A percentile compares a stretch with the other conserved stretches of the same genome.
phyloP scores from a whole-genome alignment of 2,888 invertebrate species.

The Pristionchus exspectatus region DNA sequence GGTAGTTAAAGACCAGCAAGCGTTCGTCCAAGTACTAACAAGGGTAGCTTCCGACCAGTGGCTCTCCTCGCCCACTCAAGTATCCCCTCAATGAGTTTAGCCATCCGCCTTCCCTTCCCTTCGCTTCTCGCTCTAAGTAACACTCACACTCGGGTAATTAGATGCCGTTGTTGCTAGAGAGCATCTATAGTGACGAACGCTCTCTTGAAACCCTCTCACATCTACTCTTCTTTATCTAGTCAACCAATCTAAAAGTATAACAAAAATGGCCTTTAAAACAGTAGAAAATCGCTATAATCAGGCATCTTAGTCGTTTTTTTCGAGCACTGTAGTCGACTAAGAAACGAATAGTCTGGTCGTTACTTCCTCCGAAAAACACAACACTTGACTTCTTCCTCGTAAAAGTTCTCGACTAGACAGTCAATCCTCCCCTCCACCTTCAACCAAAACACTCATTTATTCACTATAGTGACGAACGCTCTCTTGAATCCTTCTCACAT shows the following conservation, averaged over 20 bases:
- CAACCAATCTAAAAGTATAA: no score
- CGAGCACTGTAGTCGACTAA: not conserved
- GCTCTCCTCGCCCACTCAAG: not conserved
- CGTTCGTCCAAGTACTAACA: not conserved
- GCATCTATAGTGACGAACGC: not conserved
- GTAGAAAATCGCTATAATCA: no score
- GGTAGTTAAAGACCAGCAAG: not conserved
- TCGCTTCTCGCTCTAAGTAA: not conserved
- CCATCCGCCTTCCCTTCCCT: not conserved
- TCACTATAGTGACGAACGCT: not conserved
- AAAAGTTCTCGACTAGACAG: not conserved
- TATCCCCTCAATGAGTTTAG: not conserved
- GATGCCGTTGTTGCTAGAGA: constrained; percentile 6
- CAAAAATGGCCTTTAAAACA: no score
- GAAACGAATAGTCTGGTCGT: not conserved
- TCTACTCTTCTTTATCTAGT: not conserved
- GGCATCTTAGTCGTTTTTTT: not conserved
- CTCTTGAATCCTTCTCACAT: not conserved
- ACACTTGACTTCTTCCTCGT: not conserved
- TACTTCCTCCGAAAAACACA: not conserved
- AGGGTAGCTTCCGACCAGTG: not conserved
- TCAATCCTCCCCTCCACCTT: not conserved
- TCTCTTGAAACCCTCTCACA: not conserved
- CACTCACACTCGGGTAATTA: constrained; percentile 27
- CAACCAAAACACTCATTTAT: constrained; percentile 18